Conservation (phyloP, 2,888 invertebrate species). For the Poecilus cupreus region DNA sequence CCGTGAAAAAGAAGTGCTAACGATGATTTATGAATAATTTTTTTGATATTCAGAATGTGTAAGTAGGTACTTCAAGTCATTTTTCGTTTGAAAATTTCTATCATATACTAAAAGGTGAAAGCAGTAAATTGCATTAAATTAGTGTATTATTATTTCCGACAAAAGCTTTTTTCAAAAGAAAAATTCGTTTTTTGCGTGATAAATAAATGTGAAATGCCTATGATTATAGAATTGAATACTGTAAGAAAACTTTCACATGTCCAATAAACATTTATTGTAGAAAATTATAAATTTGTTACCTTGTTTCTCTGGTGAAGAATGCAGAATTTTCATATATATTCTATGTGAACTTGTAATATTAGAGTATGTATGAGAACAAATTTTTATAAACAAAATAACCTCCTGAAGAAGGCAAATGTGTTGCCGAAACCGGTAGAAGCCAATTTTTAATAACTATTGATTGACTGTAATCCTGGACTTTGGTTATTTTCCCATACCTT, state of each 20-base stretch:
- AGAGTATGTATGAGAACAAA: too few species aligned
- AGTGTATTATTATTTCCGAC: conserved; percentile 20
- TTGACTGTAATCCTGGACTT: too few species aligned
- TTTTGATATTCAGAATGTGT: conserved; percentile 22
- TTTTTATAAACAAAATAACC: too few species aligned
- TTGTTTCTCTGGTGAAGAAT: too few species aligned
- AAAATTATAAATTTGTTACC: too few species aligned
- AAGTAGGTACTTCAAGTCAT: conserved; percentile 28
- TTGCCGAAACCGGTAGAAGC: too few species aligned
- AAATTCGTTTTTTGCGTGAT: conserved; percentile 18
- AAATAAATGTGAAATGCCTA: conserved; percentile 2
- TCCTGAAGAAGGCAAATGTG: too few species aligned
- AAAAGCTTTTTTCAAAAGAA: conserved; percentile 13
- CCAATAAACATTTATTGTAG: too few species aligned
- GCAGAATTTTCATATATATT: too few species aligned
- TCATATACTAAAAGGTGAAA: not conserved
- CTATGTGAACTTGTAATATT: too few species aligned
- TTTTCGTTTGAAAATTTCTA: conserved; percentile 9
- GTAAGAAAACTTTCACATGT: not conserved
- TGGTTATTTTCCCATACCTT: too few species aligned
- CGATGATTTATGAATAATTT: conserved; percentile 47
- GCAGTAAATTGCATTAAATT: not conserved
- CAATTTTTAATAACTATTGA: too few species aligned
- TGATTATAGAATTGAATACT: not conserved
- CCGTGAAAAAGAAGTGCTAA: conserved; percentile 32